Evolutionary conservation across 1,140 invertebrate genomes (phyloP).

Genomic region (Drosophila malerkotliana): DNA sequence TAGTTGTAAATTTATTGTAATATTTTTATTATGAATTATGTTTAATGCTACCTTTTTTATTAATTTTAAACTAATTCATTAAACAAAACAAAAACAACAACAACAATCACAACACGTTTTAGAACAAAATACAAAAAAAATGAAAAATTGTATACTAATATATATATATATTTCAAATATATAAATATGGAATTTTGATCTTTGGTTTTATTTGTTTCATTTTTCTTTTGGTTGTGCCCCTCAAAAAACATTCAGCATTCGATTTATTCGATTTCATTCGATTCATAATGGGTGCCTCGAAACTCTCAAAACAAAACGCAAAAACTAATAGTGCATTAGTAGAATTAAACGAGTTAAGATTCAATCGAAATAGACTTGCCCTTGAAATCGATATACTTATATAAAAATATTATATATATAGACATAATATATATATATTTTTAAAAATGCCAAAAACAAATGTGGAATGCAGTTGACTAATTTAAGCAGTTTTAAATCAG

Average conservation of each 20-base stretch:
- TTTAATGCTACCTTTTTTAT: constrained; percentile 55
- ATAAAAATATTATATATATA: constrained; percentile 52
- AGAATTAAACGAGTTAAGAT: constrained; percentile 72
- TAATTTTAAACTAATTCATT: constrained; percentile 68
- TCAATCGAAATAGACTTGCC: constrained; percentile 72
- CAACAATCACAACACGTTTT: constrained; percentile 57
- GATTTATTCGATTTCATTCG: constrained; percentile 29
- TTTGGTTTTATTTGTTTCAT: constrained; percentile 37
- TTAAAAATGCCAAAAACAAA: constrained; percentile 71
- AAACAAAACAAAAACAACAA: constrained; percentile 11
- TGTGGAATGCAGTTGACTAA: constrained; percentile 59
- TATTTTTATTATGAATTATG: constrained; percentile 63
- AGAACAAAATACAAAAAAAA: constrained; percentile 69
- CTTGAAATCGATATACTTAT: constrained; percentile 54
- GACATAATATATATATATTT: constrained; percentile 62
- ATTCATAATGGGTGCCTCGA: constrained; percentile 59
- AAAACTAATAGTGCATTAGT: constrained; percentile 79
- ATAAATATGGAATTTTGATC: constrained; percentile 54
- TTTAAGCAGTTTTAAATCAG: constrained; percentile 51
- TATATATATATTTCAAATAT: constrained; percentile 68
- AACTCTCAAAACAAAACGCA: constrained; percentile 59
- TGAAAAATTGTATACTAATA: constrained; percentile 41
- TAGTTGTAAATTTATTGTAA: constrained; percentile 64
- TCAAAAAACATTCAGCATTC: background rate
- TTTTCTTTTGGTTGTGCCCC: constrained; percentile 3